Evolutionary conservation across 2,888 invertebrate species (phyloP), one percentile per base, ranked within the genome.

Genomic region (Lymantria monacha): DNA sequence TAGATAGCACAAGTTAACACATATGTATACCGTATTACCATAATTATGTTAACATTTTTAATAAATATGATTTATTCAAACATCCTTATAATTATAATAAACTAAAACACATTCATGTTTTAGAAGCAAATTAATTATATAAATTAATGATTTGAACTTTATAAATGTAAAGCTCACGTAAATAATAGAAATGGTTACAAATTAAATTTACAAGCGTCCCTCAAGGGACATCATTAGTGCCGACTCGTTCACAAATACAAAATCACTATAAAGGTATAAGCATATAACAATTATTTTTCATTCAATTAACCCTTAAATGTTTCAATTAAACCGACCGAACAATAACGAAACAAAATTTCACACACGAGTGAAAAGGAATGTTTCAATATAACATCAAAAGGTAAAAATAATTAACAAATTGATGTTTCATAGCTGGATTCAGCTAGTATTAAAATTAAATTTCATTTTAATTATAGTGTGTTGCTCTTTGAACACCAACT

Each of bases 331-430:
- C 42, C 46, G 15, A 62, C 55, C 30, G 30, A 41, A 44, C 9
- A 41, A 51, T 46, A 22, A 8, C 7, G 12, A 55, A 66, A 48
- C 40, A 30, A 51, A 61, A 63, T 44, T 48, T 46, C 40, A 48
- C 30, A 48, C 50, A 46, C 12, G 52, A 58, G 41, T 55, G 44
- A 49, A 57, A 51, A 42, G 14, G 38, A 46, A 46, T 47, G 37
- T 50, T 48, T 49, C 38, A 47, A 15, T 51, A 15, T 37, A 48
- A 59, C 53, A 52, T 54, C 51, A 59, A 66, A 57, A 57, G 53
- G 33, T 61, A 50, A 66, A 58, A 59, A 59, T 62, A 57, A 66
- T 56, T 51, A 53, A 47, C 52, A 50, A 51, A 51, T 51, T 48
- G 42, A 51, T 48, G 41, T 48, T 47, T 51, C 33, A 44, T 33